phyloP scores from a whole-genome alignment of 2,888 invertebrate genomes.

The Ichneumon xanthorius region DNA sequence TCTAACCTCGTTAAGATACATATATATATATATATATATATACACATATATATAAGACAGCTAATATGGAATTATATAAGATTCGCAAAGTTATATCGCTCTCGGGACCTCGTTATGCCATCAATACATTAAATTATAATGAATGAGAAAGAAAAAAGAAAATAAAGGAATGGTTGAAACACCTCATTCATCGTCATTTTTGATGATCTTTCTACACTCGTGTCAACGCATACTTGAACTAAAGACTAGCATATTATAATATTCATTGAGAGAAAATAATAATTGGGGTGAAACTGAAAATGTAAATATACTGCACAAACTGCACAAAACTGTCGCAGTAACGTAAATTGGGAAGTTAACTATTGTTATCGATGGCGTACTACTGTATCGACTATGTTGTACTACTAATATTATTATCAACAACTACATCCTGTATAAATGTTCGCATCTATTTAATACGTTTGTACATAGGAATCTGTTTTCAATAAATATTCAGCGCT shows the following conservation, averaged over 20 bases:
- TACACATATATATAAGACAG: neutral
- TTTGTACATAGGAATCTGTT: constrained; percentile 81
- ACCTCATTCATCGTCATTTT: constrained; percentile 24
- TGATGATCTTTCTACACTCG: constrained; percentile 36
- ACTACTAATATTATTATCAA: constrained; percentile 55
- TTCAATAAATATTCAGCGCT: constrained; percentile 82
- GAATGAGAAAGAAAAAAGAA: neutral
- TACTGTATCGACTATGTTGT: constrained; percentile 73
- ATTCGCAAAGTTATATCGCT: constrained; percentile 56
- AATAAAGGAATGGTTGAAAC: neutral
- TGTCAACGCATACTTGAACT: constrained; percentile 10
- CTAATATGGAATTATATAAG: constrained; percentile 46
- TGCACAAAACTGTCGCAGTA: constrained; percentile 55
- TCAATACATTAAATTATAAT: constrained; percentile 37
- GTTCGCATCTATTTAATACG: constrained; percentile 82
- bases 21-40: constrained; percentile 16
- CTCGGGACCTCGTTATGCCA: constrained; percentile 60
- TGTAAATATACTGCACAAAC: constrained; percentile 51
- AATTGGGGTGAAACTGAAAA: constrained; percentile 23
- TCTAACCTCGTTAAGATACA: constrained; percentile 64
- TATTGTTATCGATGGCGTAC: constrained; percentile 76
- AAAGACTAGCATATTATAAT: neutral
- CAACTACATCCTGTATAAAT: constrained; percentile 77
- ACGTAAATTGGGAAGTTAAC: constrained; percentile 67
- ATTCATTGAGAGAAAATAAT: constrained; percentile 34